Conservation (phyloP, 37 sponge, comb jelly and placozoan genomes). For the Petrosia ficiformis region DNA sequence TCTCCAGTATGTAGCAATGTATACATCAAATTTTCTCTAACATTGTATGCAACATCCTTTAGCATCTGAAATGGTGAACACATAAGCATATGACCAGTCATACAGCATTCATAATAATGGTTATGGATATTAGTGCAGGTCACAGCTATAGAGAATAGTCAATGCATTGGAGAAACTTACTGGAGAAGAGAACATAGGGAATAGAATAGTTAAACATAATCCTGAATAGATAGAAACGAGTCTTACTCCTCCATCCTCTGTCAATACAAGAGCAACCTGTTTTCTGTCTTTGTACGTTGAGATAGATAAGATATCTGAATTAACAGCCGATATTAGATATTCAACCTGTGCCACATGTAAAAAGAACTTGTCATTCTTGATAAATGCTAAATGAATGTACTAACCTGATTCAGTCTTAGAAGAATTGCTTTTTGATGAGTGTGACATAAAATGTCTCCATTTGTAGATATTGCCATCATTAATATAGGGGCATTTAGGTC, state of each 20-base stretch:
- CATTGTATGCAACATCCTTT: conserved; percentile 41
- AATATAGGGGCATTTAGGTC: too few species aligned
- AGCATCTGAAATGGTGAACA: conserved; percentile 12
- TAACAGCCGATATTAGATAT: too few species aligned
- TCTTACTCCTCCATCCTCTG: conserved; percentile 63
- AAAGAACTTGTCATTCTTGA: too few species aligned
- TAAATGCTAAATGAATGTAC: too few species aligned
- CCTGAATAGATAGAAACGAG: conserved; percentile 61
- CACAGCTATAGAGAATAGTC: neutral
- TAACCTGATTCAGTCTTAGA: too few species aligned
- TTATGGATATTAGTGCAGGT: neutral
- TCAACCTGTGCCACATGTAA: too few species aligned
- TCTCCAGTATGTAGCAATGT: conserved; percentile 45
- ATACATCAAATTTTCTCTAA: conserved; percentile 12
- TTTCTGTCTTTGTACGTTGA: too few species aligned
- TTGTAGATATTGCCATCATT: too few species aligned
- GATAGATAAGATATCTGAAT: too few species aligned
- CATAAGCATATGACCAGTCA: neutral
- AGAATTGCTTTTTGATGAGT: too few species aligned
- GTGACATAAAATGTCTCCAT: too few species aligned
- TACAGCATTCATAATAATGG: too few species aligned
- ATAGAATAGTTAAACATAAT: conserved; percentile 40
- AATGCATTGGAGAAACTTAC: neutral
- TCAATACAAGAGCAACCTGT: neutral
- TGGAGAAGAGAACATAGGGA: conserved; percentile 45